Base-by-base conservation (phyloP, 1,140 invertebrate genomes). In the Eupeodes corollae region DNA sequence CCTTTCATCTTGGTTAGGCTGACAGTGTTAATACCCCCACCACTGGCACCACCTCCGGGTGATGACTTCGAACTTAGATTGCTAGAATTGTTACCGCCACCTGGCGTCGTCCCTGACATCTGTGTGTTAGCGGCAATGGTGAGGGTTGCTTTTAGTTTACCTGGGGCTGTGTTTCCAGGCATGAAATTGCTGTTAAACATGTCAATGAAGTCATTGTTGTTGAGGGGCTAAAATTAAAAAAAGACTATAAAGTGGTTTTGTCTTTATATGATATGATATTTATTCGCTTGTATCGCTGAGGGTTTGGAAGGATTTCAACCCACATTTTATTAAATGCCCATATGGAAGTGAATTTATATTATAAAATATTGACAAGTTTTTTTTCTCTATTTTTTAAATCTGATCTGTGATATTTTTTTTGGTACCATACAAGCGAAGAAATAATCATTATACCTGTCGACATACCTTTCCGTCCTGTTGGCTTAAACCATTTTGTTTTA, bases 1-100 rank as follows among this genome's bases (percentile, higher is more conserved):
- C 63, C 57, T 48, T 66, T 66, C 32, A 66, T 46, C 55, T 66
- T 66, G 53, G 57, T 66, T 52, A 26, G 21, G 21, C 65, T 66
- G 0, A 61, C 59, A 18, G 61, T 49, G 21, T 26, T 26, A n/a
- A n/a, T n/a, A n/a, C n/a, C n/a, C n/a, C n/a, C n/a, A 10, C 35
- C 35, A 37, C 35, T 37, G 13, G 3, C 15, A 14, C 5, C 11
- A 37, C 10, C 11, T 5, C 40, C 16, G 2, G 61, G 9, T 10
- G 49, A 50, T 16, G 60, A 46, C 14, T 49, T 41, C 11, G 39
- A 47, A 30, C 33, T 64, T 31, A 61, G 26, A 39, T 56, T 61
- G 6, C 60, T 57, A 37, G 61, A 63, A 18, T 58, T 63, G 51
- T 61, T 44, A 11, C 55, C 43, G n/a, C 56, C 59, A 35, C 40